phyloP scores from a whole-genome alignment of 2,797 vertebrate species.

The Geotrypetes seraphini region DNA sequence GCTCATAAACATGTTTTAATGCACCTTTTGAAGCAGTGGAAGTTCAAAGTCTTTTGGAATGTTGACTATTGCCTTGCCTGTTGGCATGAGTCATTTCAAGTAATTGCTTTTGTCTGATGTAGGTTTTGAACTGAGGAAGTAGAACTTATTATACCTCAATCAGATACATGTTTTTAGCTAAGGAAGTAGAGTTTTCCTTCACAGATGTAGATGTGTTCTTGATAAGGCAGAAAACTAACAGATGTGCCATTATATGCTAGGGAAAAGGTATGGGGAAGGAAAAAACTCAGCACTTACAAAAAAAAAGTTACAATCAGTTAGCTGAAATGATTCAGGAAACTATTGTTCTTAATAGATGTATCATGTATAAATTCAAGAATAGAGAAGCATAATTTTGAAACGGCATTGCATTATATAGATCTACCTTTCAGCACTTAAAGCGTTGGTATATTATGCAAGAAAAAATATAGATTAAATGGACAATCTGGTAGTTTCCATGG shows the following conservation, averaged over 20 bases:
- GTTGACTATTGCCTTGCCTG: constrained; percentile 49
- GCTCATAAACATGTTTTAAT: constrained; percentile 56
- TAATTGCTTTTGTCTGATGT: constrained; percentile 83
- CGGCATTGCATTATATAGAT: too few species aligned
- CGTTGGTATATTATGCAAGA: neutral
- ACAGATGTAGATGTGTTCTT: constrained; percentile 67
- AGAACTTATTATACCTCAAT: constrained; percentile 77
- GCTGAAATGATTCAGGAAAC: too few species aligned
- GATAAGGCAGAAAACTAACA: constrained; percentile 69
- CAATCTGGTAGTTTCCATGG: neutral
- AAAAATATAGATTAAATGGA: neutral
- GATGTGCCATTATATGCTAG: constrained; percentile 55
- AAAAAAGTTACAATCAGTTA: too few species aligned
- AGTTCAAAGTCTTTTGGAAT: constrained; percentile 69
- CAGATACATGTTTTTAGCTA: constrained; percentile 69
- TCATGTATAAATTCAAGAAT: too few species aligned
- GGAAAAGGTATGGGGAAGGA: constrained; percentile 56
- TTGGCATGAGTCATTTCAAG: constrained; percentile 68
- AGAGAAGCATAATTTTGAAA: too few species aligned
- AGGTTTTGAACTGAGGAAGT: constrained; percentile 71
- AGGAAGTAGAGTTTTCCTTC: constrained; percentile 72
- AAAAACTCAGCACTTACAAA: too few species aligned
- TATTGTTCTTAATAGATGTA: too few species aligned
- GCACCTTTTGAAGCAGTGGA: constrained; percentile 73
- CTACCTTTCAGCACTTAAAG: too few species aligned